Evolutionary conservation across 2,797 vertebrate species (phyloP).

Genomic region (Myoxocephalus aenaeus): DNA sequence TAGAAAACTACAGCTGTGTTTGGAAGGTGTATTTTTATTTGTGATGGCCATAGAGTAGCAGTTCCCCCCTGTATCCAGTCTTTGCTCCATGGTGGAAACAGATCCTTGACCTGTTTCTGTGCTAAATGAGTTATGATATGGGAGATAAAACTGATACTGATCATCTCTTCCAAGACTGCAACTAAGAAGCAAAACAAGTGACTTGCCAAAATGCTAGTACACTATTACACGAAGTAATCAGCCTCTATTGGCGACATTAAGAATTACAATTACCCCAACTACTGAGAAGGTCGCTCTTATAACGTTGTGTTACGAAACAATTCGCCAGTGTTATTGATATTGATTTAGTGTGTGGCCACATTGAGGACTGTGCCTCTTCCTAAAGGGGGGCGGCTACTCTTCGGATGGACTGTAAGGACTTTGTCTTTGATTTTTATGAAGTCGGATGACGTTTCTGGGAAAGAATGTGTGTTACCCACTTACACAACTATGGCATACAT

Average conservation of each 20-base stretch:
- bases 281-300: background rate
- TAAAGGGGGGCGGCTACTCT: background rate
- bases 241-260: background rate
- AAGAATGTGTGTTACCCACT: slow-evolving; percentile 44
- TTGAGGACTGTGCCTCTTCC: background rate
- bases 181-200: background rate
- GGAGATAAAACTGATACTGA: background rate
- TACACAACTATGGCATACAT: slow-evolving; percentile 37
- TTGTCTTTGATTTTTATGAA: slow-evolving; percentile 21
- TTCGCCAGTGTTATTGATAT: background rate
- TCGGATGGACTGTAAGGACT: slow-evolving; percentile 11
- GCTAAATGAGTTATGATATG: background rate
- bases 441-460: slow-evolving; percentile 15
- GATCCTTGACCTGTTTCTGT: background rate
- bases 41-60: background rate
- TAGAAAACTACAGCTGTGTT: background rate
- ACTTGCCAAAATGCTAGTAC: background rate
- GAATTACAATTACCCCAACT: background rate
- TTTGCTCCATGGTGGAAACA: background rate
- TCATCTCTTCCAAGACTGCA: background rate
- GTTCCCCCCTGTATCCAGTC: background rate
- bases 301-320: background rate
- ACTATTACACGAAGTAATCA: background rate
- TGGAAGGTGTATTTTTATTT: background rate
- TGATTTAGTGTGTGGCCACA: background rate